phyloP scores from a whole-genome alignment of 2,113 vertebrate species.

The Lontra canadensis region DNA sequence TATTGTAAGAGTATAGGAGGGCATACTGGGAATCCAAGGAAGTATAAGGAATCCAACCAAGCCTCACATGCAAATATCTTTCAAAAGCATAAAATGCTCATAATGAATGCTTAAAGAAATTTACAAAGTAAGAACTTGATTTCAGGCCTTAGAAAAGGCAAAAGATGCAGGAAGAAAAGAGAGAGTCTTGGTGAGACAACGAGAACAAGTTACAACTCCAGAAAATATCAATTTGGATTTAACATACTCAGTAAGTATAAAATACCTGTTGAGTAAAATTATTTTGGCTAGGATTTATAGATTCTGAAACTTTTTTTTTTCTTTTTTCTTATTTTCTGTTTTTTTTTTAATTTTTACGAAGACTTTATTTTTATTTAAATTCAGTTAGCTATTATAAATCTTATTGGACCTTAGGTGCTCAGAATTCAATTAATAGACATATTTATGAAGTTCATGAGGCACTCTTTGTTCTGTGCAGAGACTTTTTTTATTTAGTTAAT shows the following conservation, averaged over 20 bases:
- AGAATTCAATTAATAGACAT: slow-evolving; percentile 3
- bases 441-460: background rate
- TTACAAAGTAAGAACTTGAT: slow-evolving; percentile 62
- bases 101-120: background rate
- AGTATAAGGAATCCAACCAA: background rate
- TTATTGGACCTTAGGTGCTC: background rate
- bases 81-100: background rate
- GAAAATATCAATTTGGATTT: slow-evolving; percentile 95
- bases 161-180: slow-evolving; percentile 98
- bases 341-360: background rate
- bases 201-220: slow-evolving; percentile 89
- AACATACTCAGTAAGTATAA: slow-evolving; percentile 93
- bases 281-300: background rate
- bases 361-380: background rate
- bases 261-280: background rate
- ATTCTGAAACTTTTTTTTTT: background rate
- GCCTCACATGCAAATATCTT: background rate
- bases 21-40: background rate
- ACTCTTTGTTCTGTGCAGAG: slow-evolving; percentile 4
- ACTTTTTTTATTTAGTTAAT: background rate
- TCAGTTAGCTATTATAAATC: background rate
- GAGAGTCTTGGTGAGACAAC: slow-evolving; percentile 91
- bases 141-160: slow-evolving; percentile 95
- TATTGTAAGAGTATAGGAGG: background rate
- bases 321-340: background rate